Evolutionary conservation across 2,797 vertebrate genomes (phyloP), one percentile per base, ranked within the genome.

Genomic region (Onychomys leucogaster): DNA sequence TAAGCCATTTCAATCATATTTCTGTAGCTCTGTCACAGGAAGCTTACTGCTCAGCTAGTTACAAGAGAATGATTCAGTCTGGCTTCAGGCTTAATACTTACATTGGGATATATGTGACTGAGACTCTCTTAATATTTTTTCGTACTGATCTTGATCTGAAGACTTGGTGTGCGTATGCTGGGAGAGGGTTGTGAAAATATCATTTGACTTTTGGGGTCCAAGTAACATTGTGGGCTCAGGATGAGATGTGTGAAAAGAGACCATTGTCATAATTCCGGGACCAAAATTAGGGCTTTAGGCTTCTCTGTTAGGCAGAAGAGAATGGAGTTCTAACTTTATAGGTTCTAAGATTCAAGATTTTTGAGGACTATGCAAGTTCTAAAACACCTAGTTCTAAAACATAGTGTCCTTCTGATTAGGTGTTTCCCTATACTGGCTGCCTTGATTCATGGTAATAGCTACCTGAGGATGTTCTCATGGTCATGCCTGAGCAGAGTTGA

Each of bases 121-220:
- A 17, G 23, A 10, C 3, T 13, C 41, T 9, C 6, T 82, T 37
- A 77, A 59, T 81, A 37, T 65, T 91, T 75, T 80, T 32, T 86
- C 76, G 32, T 80, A 89, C 49, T 43, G n/a, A 67, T 87, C 59
- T 3, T 6, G 81, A n/a, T 82, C 46, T 84, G 52, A 90, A 95
- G 49, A 67, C 13, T 32, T 82, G 37, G 0, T 86, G 19, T 80
- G 8, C 63, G 75, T 94, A 52, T n/a, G 2, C 83, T 77, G 77
- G 7, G 52, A 86, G 43, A n/a, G 13, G 14, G 16, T 69, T 76
- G 23, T 63, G 43, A 57, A 6, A 81, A 87, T 75, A 25, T 90
- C 49, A 82, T 67, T 94, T 67, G 73, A 78, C 29, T 34, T 89
- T 95, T 71, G 80, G 63, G 67, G 27, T 92, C 32, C 87, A 61